phyloP scores from a whole-genome alignment of 2,113 vertebrate genomes.

The Zonotrichia leucophrys region DNA sequence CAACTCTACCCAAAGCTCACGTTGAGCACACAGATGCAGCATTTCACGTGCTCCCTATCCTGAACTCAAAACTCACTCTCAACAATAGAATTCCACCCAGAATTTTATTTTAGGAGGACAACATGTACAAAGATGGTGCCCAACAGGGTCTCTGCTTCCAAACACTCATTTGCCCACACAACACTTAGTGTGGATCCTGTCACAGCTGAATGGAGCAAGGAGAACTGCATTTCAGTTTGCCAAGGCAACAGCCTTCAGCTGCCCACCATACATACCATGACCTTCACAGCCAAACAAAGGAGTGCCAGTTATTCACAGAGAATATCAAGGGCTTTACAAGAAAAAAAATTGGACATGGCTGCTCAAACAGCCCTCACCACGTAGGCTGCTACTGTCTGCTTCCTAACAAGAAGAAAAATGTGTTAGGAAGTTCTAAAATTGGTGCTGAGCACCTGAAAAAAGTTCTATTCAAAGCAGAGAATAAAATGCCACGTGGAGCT shows the following conservation, averaged over 20 bases:
- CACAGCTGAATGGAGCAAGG: neutral
- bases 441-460: neutral
- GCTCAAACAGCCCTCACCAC: neutral
- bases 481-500: neutral
- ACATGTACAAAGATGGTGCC: neutral
- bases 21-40: rapidly evolving
- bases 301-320: neutral
- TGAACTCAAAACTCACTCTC: neutral
- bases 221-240: neutral
- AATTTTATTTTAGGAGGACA: neutral
- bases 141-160: neutral
- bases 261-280: neutral
- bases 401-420: neutral
- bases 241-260: neutral
- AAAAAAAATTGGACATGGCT: neutral
- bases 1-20: neutral
- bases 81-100: neutral
- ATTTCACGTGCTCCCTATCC: neutral
- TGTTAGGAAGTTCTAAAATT: neutral
- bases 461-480: neutral
- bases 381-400: neutral
- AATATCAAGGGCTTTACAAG: neutral
- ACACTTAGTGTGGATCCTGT: neutral
- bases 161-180: neutral
- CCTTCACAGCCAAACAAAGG: neutral